A percentile compares a stretch with the other conserved stretches of the same genome.
Conservation (phyloP, 1,140 invertebrate species). For the Coptotermes formosanus region DNA sequence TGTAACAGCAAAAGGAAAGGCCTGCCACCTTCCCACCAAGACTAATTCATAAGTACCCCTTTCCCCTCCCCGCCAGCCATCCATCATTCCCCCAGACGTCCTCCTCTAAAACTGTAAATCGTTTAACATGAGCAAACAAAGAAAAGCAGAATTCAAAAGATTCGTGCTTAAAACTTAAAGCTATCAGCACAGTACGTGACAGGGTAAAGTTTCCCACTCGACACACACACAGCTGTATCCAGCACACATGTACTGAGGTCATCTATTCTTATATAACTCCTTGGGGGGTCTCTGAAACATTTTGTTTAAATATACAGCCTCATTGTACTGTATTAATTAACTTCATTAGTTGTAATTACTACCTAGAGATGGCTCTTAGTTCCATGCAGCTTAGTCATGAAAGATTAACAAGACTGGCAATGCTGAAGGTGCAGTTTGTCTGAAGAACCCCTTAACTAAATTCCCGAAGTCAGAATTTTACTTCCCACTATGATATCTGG, state of each 20-base stretch:
- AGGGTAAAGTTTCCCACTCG: not conserved
- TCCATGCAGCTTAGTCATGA: not conserved
- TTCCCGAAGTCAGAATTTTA: no score
- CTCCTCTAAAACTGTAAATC: not conserved
- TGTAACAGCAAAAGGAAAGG: not conserved
- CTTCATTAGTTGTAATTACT: slow-evolving; percentile 14
- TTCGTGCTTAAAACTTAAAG: not conserved
- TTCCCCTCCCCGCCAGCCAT: not conserved
- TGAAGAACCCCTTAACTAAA: not conserved
- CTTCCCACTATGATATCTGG: no score
- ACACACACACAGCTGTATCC: not conserved
- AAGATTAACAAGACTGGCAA: not conserved
- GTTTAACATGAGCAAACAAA: not conserved
- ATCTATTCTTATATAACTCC: not conserved
- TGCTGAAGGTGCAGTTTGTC: not conserved
- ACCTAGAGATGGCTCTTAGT: not conserved
- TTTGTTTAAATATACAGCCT: not conserved
- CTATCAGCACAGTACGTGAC: not conserved
- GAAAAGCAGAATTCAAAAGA: not conserved
- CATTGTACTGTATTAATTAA: not conserved
- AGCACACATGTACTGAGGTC: not conserved
- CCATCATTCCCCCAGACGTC: not conserved
- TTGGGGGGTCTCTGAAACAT: not conserved
- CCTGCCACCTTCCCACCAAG: not conserved
- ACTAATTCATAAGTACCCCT: not conserved